A percentile compares a stretch with the other conserved stretches of the same genome.
These are phyloP conservation scores for Dendrocincla fuliginosa DNA, from an alignment of 2,797 vertebrate species.

Conservation along the genomic window DNA sequence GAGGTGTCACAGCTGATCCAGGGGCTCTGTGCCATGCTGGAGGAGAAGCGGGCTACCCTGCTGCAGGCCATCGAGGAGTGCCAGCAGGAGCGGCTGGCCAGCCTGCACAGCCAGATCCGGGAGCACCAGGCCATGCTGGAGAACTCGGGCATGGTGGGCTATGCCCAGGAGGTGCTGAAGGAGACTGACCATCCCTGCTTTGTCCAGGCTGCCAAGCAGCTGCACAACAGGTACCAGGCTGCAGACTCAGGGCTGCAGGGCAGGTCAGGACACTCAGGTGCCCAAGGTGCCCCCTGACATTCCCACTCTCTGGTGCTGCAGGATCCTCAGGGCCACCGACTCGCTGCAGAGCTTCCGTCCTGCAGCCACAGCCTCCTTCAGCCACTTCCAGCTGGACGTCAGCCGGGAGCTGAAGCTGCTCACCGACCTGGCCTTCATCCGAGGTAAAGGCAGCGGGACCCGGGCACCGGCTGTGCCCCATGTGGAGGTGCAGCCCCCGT, in stretches of 20 bases:
- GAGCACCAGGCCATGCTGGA: constrained; percentile 90
- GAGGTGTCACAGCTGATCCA: constrained; percentile 86
- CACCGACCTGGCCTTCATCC: constrained; percentile 86
- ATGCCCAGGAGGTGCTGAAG: constrained; percentile 93
- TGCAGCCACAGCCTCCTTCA: constrained; percentile 87
- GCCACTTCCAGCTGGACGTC: constrained; percentile 89
- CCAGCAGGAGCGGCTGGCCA: constrained; percentile 79
- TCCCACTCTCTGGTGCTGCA: constrained; percentile 15
- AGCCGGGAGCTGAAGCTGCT: constrained; percentile 88
- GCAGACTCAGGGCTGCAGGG: rapidly evolving
- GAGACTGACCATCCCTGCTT: constrained; percentile 93
- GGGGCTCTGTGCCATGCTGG: constrained; percentile 84
- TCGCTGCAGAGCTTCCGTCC: constrained; percentile 89
- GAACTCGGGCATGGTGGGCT: constrained; percentile 89
- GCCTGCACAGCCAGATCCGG: constrained; percentile 84
- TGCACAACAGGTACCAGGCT: constrained; percentile 85
- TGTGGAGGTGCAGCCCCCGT: not conserved
- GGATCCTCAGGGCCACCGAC: constrained; percentile 89
- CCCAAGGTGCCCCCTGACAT: not conserved
- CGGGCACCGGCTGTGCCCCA: not conserved
- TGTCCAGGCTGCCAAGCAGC: constrained; percentile 90
- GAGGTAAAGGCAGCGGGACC: constrained; percentile 77
- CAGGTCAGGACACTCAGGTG: rapidly evolving
- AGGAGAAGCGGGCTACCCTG: constrained; percentile 84
- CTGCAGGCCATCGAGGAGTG: constrained; percentile 86